Conservation (phyloP, 2,797 vertebrate genomes). For the Numenius phaeopus region DNA sequence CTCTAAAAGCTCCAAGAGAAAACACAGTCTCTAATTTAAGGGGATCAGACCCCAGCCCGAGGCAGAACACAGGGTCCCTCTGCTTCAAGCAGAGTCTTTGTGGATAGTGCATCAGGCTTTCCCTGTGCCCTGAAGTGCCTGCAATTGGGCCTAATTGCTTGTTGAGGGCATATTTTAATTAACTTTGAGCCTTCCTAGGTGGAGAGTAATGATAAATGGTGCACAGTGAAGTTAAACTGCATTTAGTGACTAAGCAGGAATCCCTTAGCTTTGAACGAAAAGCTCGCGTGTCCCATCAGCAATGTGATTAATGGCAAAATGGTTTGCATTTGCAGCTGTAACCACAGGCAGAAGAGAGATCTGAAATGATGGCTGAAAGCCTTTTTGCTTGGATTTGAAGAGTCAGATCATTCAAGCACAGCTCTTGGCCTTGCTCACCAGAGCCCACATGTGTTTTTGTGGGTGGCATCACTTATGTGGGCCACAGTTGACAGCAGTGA, state of each 20-base stretch:
- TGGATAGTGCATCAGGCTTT: not conserved
- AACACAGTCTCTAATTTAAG: not conserved
- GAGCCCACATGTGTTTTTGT: not conserved
- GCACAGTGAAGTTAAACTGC: not conserved
- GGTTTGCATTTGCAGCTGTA: not conserved
- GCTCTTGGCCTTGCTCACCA: not conserved
- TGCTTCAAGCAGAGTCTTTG: not conserved
- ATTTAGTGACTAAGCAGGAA: conserved; percentile 2
- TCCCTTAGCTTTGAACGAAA: not conserved
- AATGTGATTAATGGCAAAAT: not conserved
- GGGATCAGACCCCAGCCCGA: not conserved
- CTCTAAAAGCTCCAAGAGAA: not conserved
- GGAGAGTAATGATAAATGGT: not conserved
- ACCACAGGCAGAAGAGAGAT: not conserved
- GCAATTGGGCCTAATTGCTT: not conserved
- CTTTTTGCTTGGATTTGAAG: not conserved
- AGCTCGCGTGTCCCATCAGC: not conserved
- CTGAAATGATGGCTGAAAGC: not conserved
- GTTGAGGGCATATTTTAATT: not conserved
- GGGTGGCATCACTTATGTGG: not conserved
- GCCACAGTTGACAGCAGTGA: not conserved
- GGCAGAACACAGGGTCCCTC: not conserved
- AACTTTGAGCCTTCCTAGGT: conserved; percentile 2
- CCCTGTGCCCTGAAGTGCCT: not conserved
- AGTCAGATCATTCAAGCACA: not conserved